phyloP scores from a whole-genome alignment of 2,888 invertebrate species.

The Xanthorhoe designata region DNA sequence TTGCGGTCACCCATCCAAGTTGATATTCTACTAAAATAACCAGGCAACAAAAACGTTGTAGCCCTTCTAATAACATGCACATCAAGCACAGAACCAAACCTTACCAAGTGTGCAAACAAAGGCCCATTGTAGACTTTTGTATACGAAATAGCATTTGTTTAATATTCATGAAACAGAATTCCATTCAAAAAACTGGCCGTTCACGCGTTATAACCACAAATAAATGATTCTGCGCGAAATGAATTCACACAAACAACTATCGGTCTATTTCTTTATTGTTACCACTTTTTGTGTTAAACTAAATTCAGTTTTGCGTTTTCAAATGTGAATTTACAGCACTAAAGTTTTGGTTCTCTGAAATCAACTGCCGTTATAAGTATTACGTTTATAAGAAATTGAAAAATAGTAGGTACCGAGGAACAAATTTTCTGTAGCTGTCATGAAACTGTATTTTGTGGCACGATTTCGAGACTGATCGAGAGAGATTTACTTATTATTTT shows the following conservation, averaged over 20 bases:
- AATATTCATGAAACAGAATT: conserved; percentile 31
- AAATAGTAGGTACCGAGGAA: no score
- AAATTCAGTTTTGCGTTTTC: conserved; percentile 19
- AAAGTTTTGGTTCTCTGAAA: not conserved
- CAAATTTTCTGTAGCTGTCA: no score
- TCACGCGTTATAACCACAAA: conserved; percentile 25
- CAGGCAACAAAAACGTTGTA: no score
- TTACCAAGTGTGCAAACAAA: conserved; percentile 1
- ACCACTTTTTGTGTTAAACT: conserved; percentile 21
- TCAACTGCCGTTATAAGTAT: not conserved
- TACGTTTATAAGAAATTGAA: not conserved
- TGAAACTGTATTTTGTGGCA: no score
- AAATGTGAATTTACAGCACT: conserved; percentile 19
- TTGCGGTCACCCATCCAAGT: no score
- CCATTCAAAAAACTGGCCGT: conserved; percentile 23
- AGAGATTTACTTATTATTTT: no score
- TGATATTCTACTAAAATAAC: no score
- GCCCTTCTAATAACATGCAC: no score
- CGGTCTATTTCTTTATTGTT: conserved; percentile 28
- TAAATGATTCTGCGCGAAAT: conserved; percentile 1
- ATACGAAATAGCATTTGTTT: conserved; percentile 29
- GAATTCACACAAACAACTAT: conserved; percentile 35
- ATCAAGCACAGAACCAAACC: not conserved
- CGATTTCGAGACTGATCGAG: no score
- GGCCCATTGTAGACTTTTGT: not conserved